Evolutionary conservation across 2,797 vertebrate species (phyloP).

Genomic region (Xerus rutilus): DNA sequence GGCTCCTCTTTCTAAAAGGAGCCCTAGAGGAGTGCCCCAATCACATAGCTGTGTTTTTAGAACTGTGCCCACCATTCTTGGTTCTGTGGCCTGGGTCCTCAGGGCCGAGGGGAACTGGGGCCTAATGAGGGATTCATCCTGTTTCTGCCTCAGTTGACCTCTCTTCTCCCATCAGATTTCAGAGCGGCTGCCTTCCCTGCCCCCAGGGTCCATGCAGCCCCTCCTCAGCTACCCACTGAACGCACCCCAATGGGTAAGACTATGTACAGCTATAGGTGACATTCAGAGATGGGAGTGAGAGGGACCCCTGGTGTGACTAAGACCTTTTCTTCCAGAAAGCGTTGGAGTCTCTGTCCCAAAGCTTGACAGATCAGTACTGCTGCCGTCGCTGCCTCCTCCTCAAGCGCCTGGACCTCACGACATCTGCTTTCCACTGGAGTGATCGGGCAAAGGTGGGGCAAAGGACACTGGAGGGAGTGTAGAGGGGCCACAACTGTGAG

Average conservation of each 20-base stretch:
- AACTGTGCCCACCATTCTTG: not conserved
- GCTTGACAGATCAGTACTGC: conserved; percentile 89
- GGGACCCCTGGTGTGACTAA: not conserved
- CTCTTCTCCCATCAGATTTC: conserved; percentile 71
- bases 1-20: not conserved
- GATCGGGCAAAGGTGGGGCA: conserved; percentile 91
- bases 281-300: not conserved
- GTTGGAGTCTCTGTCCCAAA: conserved; percentile 82
- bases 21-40: not conserved
- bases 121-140: not conserved
- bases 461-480: not conserved
- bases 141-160: not conserved
- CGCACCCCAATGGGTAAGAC: conserved; percentile 81
- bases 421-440: conserved; percentile 94
- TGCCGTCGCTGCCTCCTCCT: conserved; percentile 92
- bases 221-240: conserved; percentile 78
- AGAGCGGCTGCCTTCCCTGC: conserved; percentile 67
- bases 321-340: conserved; percentile 79
- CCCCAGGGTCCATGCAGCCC: conserved; percentile 67
- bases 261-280: not conserved
- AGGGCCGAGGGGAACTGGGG: not conserved
- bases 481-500: not conserved
- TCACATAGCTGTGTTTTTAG: not conserved
- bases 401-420: conserved; percentile 93
- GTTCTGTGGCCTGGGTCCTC: not conserved